Evolutionary conservation across 2,888 invertebrate genomes (phyloP).

Genomic region (Drosophila meridiana): DNA sequence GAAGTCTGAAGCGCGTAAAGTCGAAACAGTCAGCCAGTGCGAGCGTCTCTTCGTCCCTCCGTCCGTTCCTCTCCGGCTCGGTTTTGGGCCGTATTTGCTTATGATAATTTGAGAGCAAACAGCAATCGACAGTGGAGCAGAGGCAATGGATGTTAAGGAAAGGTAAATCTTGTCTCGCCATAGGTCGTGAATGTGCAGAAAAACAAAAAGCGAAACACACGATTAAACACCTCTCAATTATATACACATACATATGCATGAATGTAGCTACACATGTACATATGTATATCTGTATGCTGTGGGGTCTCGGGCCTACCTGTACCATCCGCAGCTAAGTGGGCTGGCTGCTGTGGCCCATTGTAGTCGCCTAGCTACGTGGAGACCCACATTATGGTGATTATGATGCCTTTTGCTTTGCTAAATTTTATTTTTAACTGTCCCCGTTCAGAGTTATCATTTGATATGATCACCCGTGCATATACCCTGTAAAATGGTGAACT

Average conservation of each 20-base stretch:
- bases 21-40: conserved; percentile 55
- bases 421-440: conserved; percentile 44
- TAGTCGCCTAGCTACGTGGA: conserved; percentile 48
- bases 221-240: conserved; percentile 85
- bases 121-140: conserved; percentile 69
- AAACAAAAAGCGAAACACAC: conserved; percentile 81
- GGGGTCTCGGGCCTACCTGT: conserved; percentile 41
- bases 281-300: conserved; percentile 15
- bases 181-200: conserved; percentile 76
- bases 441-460: conserved; percentile 36
- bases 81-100: conserved; percentile 77
- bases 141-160: conserved; percentile 30
- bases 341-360: conserved; percentile 57
- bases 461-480: conserved; percentile 23
- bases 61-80: conserved; percentile 17
- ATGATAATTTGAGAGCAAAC: conserved; percentile 83
- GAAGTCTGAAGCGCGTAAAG: conserved; percentile 68
- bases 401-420: conserved; percentile 57
- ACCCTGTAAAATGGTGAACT: conserved; percentile 29
- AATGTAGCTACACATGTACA: not conserved
- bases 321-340: conserved; percentile 71
- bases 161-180: conserved; percentile 60
- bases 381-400: conserved; percentile 68
- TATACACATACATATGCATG: conserved; percentile 40
- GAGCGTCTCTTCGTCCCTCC: not conserved